Evolutionary conservation across 2,888 invertebrate species (phyloP).

Genomic region (Ischnus inquisitorius): DNA sequence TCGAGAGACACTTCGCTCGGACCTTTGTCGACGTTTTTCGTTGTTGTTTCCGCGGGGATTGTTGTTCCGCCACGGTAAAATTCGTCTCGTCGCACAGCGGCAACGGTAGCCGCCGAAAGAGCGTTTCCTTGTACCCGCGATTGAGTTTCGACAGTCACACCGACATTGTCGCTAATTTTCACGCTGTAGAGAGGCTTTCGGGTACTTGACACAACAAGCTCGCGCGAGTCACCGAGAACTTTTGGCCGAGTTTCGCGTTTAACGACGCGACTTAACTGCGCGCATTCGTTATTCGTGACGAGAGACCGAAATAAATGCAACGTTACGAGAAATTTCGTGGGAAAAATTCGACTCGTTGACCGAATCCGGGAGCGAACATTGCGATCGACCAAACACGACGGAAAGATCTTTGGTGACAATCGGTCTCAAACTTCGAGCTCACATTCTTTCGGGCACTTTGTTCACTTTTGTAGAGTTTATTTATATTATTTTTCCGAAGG

Average conservation of each 20-base stretch:
- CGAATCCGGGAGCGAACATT: not conserved
- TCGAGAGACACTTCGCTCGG: not conserved
- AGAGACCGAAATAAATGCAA: slow-evolving; percentile 56
- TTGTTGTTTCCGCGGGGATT: not conserved
- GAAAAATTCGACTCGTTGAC: not conserved
- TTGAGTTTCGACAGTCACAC: slow-evolving; percentile 18
- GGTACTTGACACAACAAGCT: not conserved
- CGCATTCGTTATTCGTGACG: slow-evolving; percentile 9
- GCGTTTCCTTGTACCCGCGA: slow-evolving; percentile 21
- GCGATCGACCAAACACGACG: not conserved
- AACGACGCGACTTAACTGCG: slow-evolving; percentile 6
- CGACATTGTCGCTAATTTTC: slow-evolving; percentile 25
- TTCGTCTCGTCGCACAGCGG: slow-evolving; percentile 4
- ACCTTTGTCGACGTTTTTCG: not conserved
- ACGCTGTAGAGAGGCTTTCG: not conserved
- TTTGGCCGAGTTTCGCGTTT: slow-evolving; percentile 19
- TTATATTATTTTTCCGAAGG: not conserved
- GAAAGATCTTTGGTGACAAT: not conserved
- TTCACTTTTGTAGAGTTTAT: not conserved
- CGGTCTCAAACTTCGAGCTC: not conserved
- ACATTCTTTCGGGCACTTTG: not conserved
- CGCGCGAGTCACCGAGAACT: not conserved
- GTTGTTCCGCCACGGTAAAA: not conserved
- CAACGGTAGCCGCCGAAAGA: not conserved
- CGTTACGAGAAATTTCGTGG: slow-evolving; percentile 20